These are phyloP conservation scores for Microctonus aethiopoides DNA, from an alignment of 2,888 invertebrate genomes.

Conservation along the genomic window DNA sequence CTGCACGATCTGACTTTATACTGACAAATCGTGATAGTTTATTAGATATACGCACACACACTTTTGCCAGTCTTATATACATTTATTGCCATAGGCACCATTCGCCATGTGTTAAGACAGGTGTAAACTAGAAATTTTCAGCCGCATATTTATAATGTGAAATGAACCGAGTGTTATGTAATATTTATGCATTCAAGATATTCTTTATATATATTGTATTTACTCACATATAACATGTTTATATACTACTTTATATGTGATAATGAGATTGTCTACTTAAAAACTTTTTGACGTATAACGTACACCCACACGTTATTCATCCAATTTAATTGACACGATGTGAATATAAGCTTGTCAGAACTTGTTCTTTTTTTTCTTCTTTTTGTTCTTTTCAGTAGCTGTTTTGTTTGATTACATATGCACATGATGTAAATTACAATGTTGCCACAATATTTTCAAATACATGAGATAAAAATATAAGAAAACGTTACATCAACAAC, in stretches of 20 bases:
- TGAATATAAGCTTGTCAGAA: neutral
- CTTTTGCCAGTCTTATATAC: no score
- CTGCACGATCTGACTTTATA: no score
- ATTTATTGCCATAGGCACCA: no score
- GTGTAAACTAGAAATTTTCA: neutral
- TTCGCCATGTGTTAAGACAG: neutral
- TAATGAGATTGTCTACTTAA: conserved; percentile 10
- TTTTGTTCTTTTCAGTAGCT: conserved; percentile 16
- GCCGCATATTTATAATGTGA: neutral
- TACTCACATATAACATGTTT: no score
- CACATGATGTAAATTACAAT: neutral
- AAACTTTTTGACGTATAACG: neutral
- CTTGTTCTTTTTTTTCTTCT: no score
- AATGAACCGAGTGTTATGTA: conserved; percentile 5
- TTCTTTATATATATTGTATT: no score
- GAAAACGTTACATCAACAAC: no score
- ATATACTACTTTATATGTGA: no score
- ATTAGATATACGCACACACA: neutral
- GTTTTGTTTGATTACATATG: conserved; percentile 1
- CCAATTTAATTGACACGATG: conserved; percentile 24
- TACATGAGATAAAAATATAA: no score
- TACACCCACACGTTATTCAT: neutral
- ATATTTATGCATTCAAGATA: neutral
- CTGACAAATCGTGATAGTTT: conserved; percentile 14
- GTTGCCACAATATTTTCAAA: no score